These are phyloP conservation scores for Knipowitschia caucasica DNA, from an alignment of 2,797 vertebrate species.

Conservation along the genomic window DNA sequence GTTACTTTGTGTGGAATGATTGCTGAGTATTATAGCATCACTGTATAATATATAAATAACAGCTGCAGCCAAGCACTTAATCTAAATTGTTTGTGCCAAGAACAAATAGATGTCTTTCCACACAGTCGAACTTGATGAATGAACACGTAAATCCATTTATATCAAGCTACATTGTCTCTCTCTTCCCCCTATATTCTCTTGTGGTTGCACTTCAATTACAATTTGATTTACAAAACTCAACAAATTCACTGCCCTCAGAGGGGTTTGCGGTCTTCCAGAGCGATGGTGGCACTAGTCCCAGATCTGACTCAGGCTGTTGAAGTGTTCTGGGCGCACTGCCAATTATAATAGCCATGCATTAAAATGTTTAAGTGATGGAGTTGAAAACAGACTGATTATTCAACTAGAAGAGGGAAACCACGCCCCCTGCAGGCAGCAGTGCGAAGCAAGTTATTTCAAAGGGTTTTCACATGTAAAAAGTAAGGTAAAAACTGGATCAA, in stretches of 20 bases:
- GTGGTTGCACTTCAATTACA: constrained; percentile 22
- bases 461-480: too few relatives aligned
- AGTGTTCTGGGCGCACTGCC: neutral
- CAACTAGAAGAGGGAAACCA: neutral
- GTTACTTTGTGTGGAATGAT: too few relatives aligned
- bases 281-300: constrained; percentile 41
- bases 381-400: constrained; percentile 6
- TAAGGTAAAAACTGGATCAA: too few relatives aligned
- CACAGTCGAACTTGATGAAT: neutral
- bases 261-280: constrained; percentile 19
- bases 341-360: constrained; percentile 10
- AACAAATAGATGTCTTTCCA: neutral
- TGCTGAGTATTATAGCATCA: too few relatives aligned
- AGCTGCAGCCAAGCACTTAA: neutral
- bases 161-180: neutral
- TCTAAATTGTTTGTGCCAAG: neutral
- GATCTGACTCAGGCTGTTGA: neutral
- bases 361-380: constrained; percentile 15
- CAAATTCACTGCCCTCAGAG: constrained; percentile 10
- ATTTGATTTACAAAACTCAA: constrained; percentile 32
- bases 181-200: neutral
- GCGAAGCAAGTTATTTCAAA: too few relatives aligned
- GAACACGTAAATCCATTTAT: neutral
- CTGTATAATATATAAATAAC: neutral
- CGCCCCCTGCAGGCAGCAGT: constrained; percentile 39